These are phyloP conservation scores for Folsomia manolachei DNA, from an alignment of 2,888 invertebrate genomes.

Conservation along the genomic window DNA sequence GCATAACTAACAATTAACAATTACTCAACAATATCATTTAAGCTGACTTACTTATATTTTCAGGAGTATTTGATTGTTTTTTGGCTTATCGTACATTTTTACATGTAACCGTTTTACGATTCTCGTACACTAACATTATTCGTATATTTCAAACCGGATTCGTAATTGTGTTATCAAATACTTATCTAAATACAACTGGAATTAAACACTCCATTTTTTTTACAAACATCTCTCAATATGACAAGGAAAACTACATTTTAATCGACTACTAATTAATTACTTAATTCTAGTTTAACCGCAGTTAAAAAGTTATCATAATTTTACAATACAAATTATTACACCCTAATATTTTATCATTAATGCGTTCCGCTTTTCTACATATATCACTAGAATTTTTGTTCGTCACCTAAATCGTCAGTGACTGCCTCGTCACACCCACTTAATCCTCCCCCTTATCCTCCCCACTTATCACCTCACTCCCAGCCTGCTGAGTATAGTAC, in stretches of 20 bases:
- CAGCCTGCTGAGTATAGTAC: slow-evolving; percentile 42
- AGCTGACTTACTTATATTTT: not conserved
- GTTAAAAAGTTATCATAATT: no score
- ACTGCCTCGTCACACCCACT: not conserved
- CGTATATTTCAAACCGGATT: no score
- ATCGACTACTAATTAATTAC: not conserved
- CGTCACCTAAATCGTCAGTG: not conserved
- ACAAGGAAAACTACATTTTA: not conserved
- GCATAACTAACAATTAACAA: not conserved
- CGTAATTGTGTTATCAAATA: no score
- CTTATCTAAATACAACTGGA: no score
- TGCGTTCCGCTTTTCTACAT: no score
- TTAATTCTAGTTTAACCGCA: not conserved
- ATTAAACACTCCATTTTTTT: no score
- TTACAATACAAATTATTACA: no score
- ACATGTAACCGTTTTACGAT: no score
- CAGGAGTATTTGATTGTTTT: not conserved
- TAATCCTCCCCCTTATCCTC: not conserved
- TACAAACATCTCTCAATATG: no score
- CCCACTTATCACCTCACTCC: slow-evolving; percentile 1
- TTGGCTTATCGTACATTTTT: no score
- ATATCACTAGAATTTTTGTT: not conserved
- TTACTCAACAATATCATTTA: not conserved
- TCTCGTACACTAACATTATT: no score
- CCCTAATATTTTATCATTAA: no score